Base-by-base conservation (phyloP, 1,140 invertebrate species). In the Reticulitermes speratus region DNA sequence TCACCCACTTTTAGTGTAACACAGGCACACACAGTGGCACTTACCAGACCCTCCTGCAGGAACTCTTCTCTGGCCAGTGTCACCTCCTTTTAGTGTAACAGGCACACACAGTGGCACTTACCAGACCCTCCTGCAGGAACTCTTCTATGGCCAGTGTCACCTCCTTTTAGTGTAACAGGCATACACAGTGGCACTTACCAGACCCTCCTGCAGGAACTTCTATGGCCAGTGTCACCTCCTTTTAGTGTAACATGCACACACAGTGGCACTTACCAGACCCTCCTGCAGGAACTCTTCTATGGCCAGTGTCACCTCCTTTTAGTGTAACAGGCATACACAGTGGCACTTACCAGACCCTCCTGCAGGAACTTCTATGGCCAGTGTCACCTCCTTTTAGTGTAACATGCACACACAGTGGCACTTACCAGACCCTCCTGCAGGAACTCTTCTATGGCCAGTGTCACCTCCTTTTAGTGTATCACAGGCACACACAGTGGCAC, bases 251-350 rank as follows among this genome's bases (percentile, higher is more conserved):
- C 14, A 55, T 6, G 19, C 19, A 21, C 19, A 55, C 19, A 44
- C 38, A 38, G 38, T 44, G 25, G 7, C 81, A 90, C 92, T 91
- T 91, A 96, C 95, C 92, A 95, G 89, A 87, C 95, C 95, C 87
- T 95, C 94, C 88, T 95, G 93, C 8, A 96, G 91, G 86, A 96
- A 94, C 87, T 96, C 95, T 88, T 96, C 94, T 65, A 96, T 94
- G 30, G 95, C 95, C 6, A 93, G 89, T 5, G 95, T 95, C 1
- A 96, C 95, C 3, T 95, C 94, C 82, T 93, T 93, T 48, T 48
- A 6, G 9, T 48, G 45, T 48, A 6, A 14, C 14, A 55, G 52
- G 19, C 19, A 21, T 21, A 55, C 19, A 44, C 38, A 38, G 38
- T 44, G 25, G 7, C 81, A 90, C 92, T 91, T 91, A 96, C 95